Conservation (phyloP, 2,113 vertebrate species). For the Bubalus kerabau region DNA sequence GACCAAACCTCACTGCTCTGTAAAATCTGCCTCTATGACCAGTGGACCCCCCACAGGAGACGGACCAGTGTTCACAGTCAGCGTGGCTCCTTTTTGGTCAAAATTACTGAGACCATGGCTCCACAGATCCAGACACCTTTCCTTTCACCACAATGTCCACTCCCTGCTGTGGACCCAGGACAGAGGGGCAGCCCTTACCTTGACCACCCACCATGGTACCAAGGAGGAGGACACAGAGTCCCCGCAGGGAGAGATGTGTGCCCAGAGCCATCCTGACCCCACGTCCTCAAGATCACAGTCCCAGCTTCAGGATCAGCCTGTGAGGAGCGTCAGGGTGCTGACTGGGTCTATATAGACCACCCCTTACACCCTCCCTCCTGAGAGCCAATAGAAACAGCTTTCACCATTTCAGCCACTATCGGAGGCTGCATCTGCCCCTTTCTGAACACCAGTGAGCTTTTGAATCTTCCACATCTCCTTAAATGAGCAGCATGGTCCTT, state of each 20-base stretch:
- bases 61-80: neutral
- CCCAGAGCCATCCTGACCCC: neutral
- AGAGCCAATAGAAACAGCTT: neutral
- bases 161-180: neutral
- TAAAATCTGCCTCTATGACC: rapidly evolving
- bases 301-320: neutral
- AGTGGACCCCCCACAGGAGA: rapidly evolving
- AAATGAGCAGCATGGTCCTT: too few relatives aligned
- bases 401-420: too few relatives aligned
- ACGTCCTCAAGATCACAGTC: neutral
- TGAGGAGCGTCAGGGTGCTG: neutral
- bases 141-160: neutral
- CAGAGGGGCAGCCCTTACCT: neutral
- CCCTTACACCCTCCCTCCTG: neutral
- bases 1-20: neutral
- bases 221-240: neutral
- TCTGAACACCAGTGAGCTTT: too few relatives aligned
- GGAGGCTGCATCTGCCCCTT: too few relatives aligned
- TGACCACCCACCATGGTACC: neutral
- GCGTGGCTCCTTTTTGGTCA: neutral
- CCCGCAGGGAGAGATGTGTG: rapidly evolving
- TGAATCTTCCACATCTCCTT: too few relatives aligned
- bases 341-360: neutral
- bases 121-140: neutral
- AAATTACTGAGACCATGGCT: rapidly evolving